Conservation (phyloP, 1,140 invertebrate genomes). For the Mya arenaria region DNA sequence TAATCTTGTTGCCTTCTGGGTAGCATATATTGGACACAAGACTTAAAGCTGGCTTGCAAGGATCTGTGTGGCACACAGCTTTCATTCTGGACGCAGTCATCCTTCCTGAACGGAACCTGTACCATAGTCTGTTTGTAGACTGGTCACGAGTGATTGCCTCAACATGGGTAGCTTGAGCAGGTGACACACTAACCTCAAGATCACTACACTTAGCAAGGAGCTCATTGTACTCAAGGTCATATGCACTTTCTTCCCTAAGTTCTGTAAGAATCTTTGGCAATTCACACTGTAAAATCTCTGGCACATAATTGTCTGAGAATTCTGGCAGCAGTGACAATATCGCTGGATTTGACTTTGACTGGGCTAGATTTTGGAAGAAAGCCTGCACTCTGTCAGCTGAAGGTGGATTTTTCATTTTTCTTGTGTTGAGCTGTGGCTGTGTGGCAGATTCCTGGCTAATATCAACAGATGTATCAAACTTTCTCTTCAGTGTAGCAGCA, state of each 20-base stretch:
- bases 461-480: too few species aligned
- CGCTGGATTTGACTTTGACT: not conserved
- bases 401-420: too few species aligned
- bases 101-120: too few species aligned
- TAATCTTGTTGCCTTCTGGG: not conserved
- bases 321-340: constrained; percentile 1
- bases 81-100: constrained; percentile 22
- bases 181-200: not conserved
- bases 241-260: not conserved
- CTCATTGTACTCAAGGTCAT: not conserved
- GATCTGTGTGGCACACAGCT: not conserved
- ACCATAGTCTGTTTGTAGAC: not conserved
- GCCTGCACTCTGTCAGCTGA: too few species aligned
- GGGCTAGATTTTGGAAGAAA: too few species aligned
- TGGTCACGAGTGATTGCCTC: not conserved
- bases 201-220: not conserved
- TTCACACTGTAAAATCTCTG: not conserved
- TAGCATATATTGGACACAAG: constrained; percentile 3
- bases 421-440: too few species aligned
- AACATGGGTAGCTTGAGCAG: not conserved
- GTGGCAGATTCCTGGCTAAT: too few species aligned
- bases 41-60: too few species aligned
- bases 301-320: constrained; percentile 5
- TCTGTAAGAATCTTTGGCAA: constrained; percentile 9
- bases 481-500: constrained; percentile 8